A percentile compares a stretch with the other conserved stretches of the same genome.
These are phyloP conservation scores for Romanomermis culicivorax DNA, from an alignment of 2,888 invertebrate genomes.

Conservation along the genomic window DNA sequence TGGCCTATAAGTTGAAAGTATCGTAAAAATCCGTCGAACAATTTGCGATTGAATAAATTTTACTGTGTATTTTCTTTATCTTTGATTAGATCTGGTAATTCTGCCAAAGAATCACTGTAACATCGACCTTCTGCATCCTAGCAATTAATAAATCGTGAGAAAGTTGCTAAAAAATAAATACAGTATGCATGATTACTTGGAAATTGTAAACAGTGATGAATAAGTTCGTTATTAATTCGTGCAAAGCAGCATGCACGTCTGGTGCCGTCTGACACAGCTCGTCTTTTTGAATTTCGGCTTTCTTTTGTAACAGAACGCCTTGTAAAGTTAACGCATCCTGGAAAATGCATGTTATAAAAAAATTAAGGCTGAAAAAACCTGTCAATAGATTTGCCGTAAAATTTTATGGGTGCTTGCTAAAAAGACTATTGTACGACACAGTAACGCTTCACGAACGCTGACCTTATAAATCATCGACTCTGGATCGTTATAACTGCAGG, in stretches of 20 bases:
- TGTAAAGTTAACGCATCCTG: conserved; percentile 75
- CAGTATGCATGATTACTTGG: conserved; percentile 35
- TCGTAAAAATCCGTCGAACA: neutral
- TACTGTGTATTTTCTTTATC: conserved; percentile 30
- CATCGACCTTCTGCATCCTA: conserved; percentile 80
- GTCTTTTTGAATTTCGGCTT: conserved; percentile 53
- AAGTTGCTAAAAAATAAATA: neutral
- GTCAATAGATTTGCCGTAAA: no score
- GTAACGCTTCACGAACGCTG: no score
- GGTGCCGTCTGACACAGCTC: conserved; percentile 39
- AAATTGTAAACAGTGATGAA: conserved; percentile 86
- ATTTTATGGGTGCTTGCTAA: no score
- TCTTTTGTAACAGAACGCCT: conserved; percentile 66
- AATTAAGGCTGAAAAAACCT: no score
- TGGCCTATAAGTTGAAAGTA: conserved; percentile 34
- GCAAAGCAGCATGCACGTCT: conserved; percentile 56
- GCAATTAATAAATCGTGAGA: conserved; percentile 8
- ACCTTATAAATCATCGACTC: conserved; percentile 62
- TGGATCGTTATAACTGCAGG: conserved; percentile 89
- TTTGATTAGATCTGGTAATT: conserved; percentile 68
- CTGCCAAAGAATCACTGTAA: conserved; percentile 82
- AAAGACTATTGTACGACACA: no score
- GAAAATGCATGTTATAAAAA: conserved; percentile 9
- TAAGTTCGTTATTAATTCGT: conserved; percentile 66
- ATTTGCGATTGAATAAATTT: neutral